phyloP scores from a whole-genome alignment of 2,797 vertebrate genomes.

The Oryzias dopingdopingensis region DNA sequence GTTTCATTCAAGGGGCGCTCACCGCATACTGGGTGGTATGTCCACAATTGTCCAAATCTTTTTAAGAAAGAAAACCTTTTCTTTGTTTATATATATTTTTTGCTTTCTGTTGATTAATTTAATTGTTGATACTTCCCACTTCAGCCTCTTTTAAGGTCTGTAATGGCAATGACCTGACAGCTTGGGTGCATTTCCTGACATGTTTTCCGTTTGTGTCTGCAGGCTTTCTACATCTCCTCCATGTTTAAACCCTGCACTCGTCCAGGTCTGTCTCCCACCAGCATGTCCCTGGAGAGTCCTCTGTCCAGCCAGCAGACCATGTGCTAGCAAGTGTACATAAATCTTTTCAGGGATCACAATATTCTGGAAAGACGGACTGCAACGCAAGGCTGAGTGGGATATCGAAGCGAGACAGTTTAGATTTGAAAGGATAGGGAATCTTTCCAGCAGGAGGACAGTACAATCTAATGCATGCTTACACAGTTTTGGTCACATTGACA shows the following conservation, averaged over 20 bases:
- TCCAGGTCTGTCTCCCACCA: constrained; percentile 58
- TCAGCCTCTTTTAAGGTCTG: constrained; percentile 29
- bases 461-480: constrained; percentile 53
- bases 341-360: constrained; percentile 27
- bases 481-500: constrained; percentile 27
- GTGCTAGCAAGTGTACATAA: constrained; percentile 73
- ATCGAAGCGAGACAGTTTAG: constrained; percentile 10
- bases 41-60: constrained; percentile 32
- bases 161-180: constrained; percentile 44
- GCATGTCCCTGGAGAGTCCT: constrained; percentile 75
- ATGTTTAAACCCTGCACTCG: constrained; percentile 78
- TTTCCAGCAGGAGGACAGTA: constrained; percentile 41
- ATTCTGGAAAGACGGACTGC: constrained; percentile 31
- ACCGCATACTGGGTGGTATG: constrained; percentile 85
- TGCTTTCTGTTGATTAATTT: constrained; percentile 21
- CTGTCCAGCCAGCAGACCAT: constrained; percentile 82
- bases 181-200: constrained; percentile 41
- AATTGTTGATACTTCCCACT: constrained; percentile 18
- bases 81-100: constrained; percentile 35
- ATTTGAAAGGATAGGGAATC: constrained; percentile 43
- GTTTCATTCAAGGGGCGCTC: constrained; percentile 81
- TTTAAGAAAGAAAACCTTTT: constrained; percentile 20
- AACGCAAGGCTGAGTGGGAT: constrained; percentile 27
- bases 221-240: constrained; percentile 84
- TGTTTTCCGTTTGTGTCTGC: constrained; percentile 46